These are phyloP conservation scores for Corapipo altera DNA, from an alignment of 2,113 vertebrate genomes.

Conservation along the genomic window DNA sequence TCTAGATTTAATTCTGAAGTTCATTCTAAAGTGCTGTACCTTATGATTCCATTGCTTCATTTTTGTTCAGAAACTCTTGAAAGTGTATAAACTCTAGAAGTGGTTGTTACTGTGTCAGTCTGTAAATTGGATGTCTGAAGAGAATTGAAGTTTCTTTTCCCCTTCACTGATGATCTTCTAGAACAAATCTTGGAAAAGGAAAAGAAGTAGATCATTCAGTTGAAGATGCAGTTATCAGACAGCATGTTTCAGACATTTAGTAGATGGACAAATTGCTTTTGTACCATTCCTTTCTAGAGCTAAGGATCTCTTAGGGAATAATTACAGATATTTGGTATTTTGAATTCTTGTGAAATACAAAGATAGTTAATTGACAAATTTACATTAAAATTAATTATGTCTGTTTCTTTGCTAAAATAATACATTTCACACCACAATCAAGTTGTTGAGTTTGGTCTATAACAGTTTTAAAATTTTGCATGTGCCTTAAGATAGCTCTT, in stretches of 20 bases:
- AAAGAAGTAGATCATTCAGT: neutral
- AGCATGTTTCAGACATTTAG: neutral
- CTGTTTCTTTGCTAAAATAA: neutral
- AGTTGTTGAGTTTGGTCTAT: neutral
- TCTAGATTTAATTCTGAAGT: neutral
- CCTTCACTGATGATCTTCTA: neutral
- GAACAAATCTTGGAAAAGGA: neutral
- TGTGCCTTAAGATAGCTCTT: neutral
- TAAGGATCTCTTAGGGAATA: neutral
- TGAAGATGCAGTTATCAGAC: neutral
- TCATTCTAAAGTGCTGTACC: neutral
- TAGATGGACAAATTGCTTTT: neutral
- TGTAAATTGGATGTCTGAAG: neutral
- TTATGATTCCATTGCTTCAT: neutral
- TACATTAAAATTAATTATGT: neutral
- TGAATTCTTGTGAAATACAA: neutral
- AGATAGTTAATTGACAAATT: neutral
- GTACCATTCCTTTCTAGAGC: neutral
- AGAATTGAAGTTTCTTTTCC: neutral
- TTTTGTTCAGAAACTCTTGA: neutral
- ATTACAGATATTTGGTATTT: neutral
- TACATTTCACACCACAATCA: neutral
- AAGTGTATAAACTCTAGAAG: neutral
- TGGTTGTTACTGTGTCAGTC: neutral
- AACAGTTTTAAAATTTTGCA: neutral